Base-by-base conservation (phyloP, 2,113 vertebrate species). In the Neotragus moschatus region DNA sequence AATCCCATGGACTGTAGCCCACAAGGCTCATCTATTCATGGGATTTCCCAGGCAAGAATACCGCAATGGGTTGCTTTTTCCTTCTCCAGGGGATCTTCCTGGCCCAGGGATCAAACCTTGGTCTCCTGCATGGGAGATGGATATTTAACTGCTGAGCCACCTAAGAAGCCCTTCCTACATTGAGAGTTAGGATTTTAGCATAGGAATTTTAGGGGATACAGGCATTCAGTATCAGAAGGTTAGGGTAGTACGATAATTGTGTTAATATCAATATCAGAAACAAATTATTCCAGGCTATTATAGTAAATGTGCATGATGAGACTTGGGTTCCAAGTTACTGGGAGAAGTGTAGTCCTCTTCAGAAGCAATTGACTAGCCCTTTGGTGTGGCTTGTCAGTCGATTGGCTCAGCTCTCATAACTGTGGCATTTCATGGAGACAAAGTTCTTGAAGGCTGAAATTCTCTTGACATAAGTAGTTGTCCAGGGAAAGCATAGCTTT, bases 401-500 rank as follows among this genome's bases (percentile, higher is more conserved):
- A 28, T 2, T 89, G 45, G 49, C 93, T 97, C 0, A 9, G 96
- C 96, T 94, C 77, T 98, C 73, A 47, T 43, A 80, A 70, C 36
- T 26, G 13, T 79, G 87, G 70, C 51, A 91, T 87, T 45, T 14
- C 23, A 39, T 60, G 39, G 10, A 85, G 58, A 85, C 45, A 61
- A 8, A 87, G 63, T 63, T 61, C 16, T 80, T 1, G 60, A 49
- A 96, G 33, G 39, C 14, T 84, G 86, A 98, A 95, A 93, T 77
- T 87, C 51, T 87, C 43, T 55, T 51, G 49, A 61, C 21, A 13
- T 63, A 45, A 75, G 63, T 39, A n/a, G 80, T 33, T 63, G 43
- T 51, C 73, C 63, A 97, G 86, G 30, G 55, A 96, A n/a, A 97
- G 87, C 91, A 85, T 95, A 91, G 33, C 70, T 49, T 79, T 60